These are phyloP conservation scores for Neoniphon sammara DNA, from an alignment of 2,797 vertebrate species.

Conservation along the genomic window DNA sequence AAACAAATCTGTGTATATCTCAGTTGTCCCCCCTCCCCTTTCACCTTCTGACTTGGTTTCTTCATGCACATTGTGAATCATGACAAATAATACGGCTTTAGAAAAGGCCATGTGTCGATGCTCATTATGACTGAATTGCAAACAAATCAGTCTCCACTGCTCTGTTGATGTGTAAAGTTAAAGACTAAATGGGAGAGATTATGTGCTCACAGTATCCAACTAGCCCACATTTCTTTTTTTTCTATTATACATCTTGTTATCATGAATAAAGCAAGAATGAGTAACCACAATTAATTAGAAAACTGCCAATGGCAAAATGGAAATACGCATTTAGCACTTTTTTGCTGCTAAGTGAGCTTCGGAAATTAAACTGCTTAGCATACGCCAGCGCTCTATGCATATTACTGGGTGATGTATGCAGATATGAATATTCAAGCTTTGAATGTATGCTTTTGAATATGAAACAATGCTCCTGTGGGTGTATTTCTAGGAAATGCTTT, in stretches of 20 bases:
- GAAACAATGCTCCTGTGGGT: conserved; percentile 36
- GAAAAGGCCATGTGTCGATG: neutral
- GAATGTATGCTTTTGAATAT: conserved; percentile 40
- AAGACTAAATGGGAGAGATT: conserved; percentile 2
- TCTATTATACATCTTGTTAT: conserved; percentile 61
- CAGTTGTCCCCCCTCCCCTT: conserved; percentile 15
- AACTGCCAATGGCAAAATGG: conserved; percentile 60
- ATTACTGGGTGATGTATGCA: conserved; percentile 15
- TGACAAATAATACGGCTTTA: conserved; percentile 50
- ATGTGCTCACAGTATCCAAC: conserved; percentile 15
- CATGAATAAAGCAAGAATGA: conserved; percentile 51
- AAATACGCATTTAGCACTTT: conserved; percentile 68
- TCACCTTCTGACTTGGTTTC: conserved; percentile 27
- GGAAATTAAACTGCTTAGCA: conserved; percentile 48
- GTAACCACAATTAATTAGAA: conserved; percentile 68
- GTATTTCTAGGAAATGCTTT: conserved; percentile 47
- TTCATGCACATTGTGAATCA: conserved; percentile 22
- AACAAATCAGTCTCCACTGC: neutral
- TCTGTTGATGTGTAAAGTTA: neutral
- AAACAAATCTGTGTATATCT: conserved; percentile 28
- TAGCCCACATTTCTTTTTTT: conserved; percentile 31
- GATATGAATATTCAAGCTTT: conserved; percentile 43
- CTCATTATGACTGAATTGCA: neutral
- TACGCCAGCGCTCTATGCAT: conserved; percentile 15
- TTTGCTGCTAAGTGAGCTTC: conserved; percentile 42